These are phyloP conservation scores for Enchytraeus crypticus DNA, from an alignment of 2,888 invertebrate genomes.

Conservation along the genomic window DNA sequence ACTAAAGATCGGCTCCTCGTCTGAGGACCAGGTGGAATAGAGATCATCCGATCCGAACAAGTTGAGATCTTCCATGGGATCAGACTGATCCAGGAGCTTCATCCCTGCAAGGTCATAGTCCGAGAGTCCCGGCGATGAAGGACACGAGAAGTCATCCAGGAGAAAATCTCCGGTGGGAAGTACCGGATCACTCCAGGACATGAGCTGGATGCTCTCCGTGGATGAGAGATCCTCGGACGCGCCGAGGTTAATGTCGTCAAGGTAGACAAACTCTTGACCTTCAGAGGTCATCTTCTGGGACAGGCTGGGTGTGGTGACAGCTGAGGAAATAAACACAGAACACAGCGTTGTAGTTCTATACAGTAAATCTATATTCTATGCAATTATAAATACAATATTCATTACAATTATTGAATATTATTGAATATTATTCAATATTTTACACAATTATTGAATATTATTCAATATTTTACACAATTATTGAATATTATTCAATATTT, in stretches of 20 bases:
- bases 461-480: too few relatives aligned
- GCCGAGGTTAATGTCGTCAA: not conserved
- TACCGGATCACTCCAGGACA: not conserved
- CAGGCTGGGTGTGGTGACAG: too few relatives aligned
- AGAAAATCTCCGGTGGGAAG: slow-evolving; percentile 4
- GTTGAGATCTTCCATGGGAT: not conserved
- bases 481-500: too few relatives aligned
- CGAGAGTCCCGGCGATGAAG: not conserved
- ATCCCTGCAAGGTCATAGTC: not conserved
- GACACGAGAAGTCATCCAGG: not conserved
- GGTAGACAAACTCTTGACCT: too few relatives aligned
- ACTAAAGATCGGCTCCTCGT: slow-evolving; percentile 5
- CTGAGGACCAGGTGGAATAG: not conserved
- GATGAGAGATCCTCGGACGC: not conserved
- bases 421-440: too few relatives aligned
- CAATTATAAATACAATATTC: too few relatives aligned
- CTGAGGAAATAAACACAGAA: too few relatives aligned
- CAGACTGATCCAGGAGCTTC: slow-evolving; percentile 1
- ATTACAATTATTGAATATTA: too few relatives aligned
- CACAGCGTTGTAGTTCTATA: too few relatives aligned
- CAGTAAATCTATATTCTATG: too few relatives aligned
- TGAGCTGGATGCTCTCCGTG: not conserved
- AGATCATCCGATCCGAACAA: slow-evolving; percentile 1
- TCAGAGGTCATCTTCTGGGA: too few relatives aligned
- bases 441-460: too few relatives aligned